Evolutionary conservation across 2,113 vertebrate species (phyloP).

Genomic region (Pao palembangensis): DNA sequence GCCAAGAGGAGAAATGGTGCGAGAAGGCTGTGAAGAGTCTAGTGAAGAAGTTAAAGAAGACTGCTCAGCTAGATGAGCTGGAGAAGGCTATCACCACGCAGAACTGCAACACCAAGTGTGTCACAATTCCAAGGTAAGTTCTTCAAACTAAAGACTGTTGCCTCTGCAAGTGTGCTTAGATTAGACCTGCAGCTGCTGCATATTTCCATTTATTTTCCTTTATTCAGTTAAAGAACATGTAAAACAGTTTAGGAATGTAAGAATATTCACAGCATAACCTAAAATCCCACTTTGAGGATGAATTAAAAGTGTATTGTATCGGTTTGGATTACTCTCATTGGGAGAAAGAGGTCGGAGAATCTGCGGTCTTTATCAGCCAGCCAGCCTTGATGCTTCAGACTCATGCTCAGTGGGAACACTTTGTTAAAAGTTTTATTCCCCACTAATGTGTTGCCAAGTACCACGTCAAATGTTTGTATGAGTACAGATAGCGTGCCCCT

Average conservation of each 20-base stretch:
- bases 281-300: neutral
- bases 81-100: conserved; percentile 98
- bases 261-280: neutral
- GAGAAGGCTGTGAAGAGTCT: conserved; percentile 98
- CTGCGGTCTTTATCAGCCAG: conserved; percentile 55
- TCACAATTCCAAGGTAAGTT: conserved; percentile 95
- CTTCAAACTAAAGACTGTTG: neutral
- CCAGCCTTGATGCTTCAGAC: conserved; percentile 58
- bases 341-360: conserved; percentile 20
- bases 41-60: conserved; percentile 99
- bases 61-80: conserved; percentile 94
- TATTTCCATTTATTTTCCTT: neutral
- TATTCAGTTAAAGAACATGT: neutral
- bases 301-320: conserved; percentile 1
- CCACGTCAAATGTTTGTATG: conserved; percentile 53
- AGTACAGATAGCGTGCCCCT: conserved; percentile 43
- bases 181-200: neutral
- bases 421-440: conserved; percentile 39
- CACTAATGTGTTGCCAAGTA: conserved; percentile 35
- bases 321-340: conserved; percentile 2
- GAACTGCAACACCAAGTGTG: conserved; percentile 98
- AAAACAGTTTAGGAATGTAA: neutral
- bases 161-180: neutral
- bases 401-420: conserved; percentile 51
- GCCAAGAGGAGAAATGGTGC: conserved; percentile 98